Evolutionary conservation across 2,113 vertebrate genomes (phyloP), one percentile per base, ranked within the genome.

Genomic region (Eptatretus burgeri): DNA sequence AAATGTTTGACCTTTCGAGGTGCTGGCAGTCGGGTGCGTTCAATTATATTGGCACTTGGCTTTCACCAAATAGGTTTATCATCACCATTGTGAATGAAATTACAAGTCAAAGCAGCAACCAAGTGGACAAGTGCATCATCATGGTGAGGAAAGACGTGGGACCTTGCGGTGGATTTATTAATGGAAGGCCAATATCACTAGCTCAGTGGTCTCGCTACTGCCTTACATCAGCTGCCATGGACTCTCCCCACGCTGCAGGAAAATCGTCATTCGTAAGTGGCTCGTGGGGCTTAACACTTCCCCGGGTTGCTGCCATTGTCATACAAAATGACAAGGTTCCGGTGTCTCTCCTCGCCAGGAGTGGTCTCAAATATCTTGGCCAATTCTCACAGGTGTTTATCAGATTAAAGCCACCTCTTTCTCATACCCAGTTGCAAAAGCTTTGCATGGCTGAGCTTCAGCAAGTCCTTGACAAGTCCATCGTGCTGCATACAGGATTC

Each of bases 141-240:
- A 60, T 19, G 19, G 56, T 60, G 10, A 60, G 56, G 19, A 20
- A 20, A 20, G 56, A 60, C 11, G 56, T 60, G 12, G 56, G 56
- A 20, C 56, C n/a, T 17, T 60, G 56, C 12, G 56, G 56, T 11
- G 56, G 56, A 60, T 60, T 60, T 60, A 20, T 60, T n/a, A 60
- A 60, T 60, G 56, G 20, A 17, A 11, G 20, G n/a, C 56, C 56
- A 17, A 17, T 60, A 20, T 12, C 56, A 60, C n/a, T 20, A 60
- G n/a, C 56, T 60, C n/a, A 20, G 56, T 60, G 56, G 56, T 60
- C 56, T 60, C 56, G n/a, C n/a, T 60, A 60, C 20, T 60, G 56
- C 20, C 56, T 60, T 9, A 60, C 56, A 60, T 17, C 56, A 60
- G 20, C 56, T n/a, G n/a, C 56, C 13, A 60, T 60, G 56, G n/a